Evolutionary conservation across 2,888 invertebrate genomes (phyloP).

Genomic region (Tuta absoluta): DNA sequence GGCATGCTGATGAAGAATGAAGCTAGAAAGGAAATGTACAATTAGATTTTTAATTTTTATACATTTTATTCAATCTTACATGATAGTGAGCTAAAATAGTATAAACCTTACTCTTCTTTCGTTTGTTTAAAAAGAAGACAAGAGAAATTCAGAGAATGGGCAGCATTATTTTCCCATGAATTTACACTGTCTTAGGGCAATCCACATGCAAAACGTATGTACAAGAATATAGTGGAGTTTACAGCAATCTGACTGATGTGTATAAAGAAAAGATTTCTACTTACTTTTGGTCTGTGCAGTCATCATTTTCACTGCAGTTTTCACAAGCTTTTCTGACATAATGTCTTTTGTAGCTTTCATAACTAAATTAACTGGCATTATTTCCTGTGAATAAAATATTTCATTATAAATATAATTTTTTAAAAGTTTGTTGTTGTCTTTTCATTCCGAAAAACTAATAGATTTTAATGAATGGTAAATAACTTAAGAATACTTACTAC

Average conservation of each 20-base stretch:
- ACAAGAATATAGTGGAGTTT: no score
- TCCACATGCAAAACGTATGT: no score
- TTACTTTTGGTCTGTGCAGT: slow-evolving; percentile 84
- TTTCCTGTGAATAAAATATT: slow-evolving; percentile 72
- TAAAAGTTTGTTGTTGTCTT: background rate
- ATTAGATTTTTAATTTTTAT: background rate
- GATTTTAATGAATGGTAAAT: no score
- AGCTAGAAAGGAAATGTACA: slow-evolving; percentile 51
- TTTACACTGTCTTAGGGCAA: no score
- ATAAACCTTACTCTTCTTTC: no score
- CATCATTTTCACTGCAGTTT: slow-evolving; percentile 81
- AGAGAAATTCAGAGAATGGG: no score
- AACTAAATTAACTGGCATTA: slow-evolving; percentile 82
- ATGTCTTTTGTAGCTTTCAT: slow-evolving; percentile 83
- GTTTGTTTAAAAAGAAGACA: no score
- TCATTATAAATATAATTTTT: background rate
- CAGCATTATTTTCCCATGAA: background rate
- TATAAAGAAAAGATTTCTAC: slow-evolving; percentile 36
- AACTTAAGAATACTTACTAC: slow-evolving; percentile 52
- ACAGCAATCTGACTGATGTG: no score
- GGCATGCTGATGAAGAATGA: slow-evolving; percentile 82
- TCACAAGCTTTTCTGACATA: slow-evolving; percentile 74
- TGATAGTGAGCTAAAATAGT: no score
- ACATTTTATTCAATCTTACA: no score
- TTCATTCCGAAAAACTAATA: no score